These are phyloP conservation scores for Heterocephalus glaber DNA, from an alignment of 2,113 vertebrate genomes.

Conservation along the genomic window DNA sequence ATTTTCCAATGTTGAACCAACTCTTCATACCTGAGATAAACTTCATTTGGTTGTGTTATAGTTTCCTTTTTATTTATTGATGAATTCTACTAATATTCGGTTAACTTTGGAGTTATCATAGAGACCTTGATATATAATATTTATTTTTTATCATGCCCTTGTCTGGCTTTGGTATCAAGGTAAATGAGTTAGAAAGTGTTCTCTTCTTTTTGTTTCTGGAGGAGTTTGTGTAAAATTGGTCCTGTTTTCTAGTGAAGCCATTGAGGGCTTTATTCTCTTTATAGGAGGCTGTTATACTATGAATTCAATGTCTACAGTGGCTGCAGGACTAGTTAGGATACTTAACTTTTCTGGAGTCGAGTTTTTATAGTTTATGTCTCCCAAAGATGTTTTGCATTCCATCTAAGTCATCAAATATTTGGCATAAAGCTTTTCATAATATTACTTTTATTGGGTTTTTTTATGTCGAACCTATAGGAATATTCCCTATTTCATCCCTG, in stretches of 20 bases:
- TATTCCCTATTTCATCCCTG: background rate
- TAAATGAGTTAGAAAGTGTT: background rate
- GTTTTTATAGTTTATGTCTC: conserved; percentile 3
- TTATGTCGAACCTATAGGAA: background rate
- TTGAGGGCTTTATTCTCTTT: background rate
- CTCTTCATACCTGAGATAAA: background rate
- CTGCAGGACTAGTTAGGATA: background rate
- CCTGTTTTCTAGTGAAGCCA: background rate
- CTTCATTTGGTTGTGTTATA: background rate
- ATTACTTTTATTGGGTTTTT: background rate
- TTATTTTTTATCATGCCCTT: background rate
- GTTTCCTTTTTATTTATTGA: background rate
- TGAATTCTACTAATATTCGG: background rate
- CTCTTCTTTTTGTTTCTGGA: background rate
- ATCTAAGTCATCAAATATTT: conserved; percentile 16
- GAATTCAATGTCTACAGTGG: background rate
- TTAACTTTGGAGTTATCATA: conserved; percentile 24
- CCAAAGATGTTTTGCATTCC: background rate
- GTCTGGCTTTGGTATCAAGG: background rate
- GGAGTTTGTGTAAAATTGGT: background rate
- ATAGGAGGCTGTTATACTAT: background rate
- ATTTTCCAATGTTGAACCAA: conserved; percentile 15
- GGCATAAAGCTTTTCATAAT: background rate
- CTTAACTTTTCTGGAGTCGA: background rate
- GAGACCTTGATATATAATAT: background rate